Evolutionary conservation across 2,113 vertebrate species (phyloP).

Genomic region (Cyphomyrus discorhynchus): DNA sequence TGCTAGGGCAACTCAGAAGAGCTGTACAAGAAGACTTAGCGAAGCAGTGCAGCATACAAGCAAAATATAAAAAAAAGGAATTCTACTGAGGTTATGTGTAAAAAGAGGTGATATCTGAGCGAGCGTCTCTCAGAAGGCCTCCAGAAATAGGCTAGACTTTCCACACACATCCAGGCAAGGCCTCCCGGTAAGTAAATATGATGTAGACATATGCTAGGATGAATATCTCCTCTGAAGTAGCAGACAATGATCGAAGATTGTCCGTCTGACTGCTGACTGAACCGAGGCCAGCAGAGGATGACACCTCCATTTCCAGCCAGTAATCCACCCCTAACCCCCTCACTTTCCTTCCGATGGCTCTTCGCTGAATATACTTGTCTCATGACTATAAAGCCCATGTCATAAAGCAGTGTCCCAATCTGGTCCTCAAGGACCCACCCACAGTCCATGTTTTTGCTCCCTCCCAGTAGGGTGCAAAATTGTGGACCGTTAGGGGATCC

Average conservation of each 20-base stretch:
- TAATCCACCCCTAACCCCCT: neutral
- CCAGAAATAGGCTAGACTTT: neutral
- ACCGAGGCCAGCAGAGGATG: neutral
- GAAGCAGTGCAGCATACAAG: neutral
- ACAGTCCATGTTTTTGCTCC: neutral
- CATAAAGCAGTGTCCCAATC: neutral
- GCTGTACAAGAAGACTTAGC: neutral
- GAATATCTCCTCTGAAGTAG: neutral
- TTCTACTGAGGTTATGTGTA: neutral
- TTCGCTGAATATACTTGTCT: neutral
- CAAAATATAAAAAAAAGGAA: neutral
- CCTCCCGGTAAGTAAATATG: neutral
- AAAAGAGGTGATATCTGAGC: neutral
- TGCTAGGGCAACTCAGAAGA: neutral
- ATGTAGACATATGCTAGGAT: neutral
- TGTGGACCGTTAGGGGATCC: neutral
- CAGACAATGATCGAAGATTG: neutral
- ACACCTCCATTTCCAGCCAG: neutral
- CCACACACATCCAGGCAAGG: neutral
- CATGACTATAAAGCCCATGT: neutral
- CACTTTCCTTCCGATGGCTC: neutral
- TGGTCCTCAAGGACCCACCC: neutral
- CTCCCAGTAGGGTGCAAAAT: neutral
- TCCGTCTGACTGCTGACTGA: neutral
- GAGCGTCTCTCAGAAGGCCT: neutral